Evolutionary conservation across 2,888 invertebrate species (phyloP), one percentile per base, ranked within the genome.

Genomic region (Mimachlamys varia): DNA sequence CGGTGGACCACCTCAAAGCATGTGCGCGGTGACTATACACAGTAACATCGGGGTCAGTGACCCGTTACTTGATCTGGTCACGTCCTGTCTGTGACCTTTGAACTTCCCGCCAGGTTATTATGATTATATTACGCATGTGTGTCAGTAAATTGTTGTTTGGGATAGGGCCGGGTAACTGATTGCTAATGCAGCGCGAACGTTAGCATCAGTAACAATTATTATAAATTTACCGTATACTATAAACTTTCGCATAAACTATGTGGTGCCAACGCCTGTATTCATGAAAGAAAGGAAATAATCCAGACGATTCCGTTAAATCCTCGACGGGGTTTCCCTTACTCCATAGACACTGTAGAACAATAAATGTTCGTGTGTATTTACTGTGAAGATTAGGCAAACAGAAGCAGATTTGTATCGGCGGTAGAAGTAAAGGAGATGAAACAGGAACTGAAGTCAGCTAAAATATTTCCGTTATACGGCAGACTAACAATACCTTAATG

Each of bases 81-180:
- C n/a, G 58, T 27, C 12, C 33, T 7, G 27, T 10, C 27, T 33
- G 76, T 76, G 27, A 76, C 33, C 76, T 33, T 27, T 33, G 33
- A 27, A 27, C 76, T 33, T 27, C 76, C 0, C 76, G 13, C 12
- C 76, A 76, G 27, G 13, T 27, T 27, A 19, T 27, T 27, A n/a
- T 76, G 76, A 76, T 76, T 76, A 76, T 76, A 76, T 27, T 76
- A 76, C 76, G 33, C 76, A 33, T 76, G 76, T 76, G 12, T 33
- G 27, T 22, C 76, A 33, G 33, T 22, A 27, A 76, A 27, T 2
- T 76, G 76, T 12, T 33, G 33, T 12, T 76, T 27, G 27, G 76
- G 27, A 19, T 12, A 0, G 27, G 3, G 19, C 76, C 76, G 27
- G 33, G 33, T 76, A 33, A 76, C 27, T 33, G 12, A 33, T 27